Percentiles rank a stretch among this genome's conserved stretches.
phyloP scores from a whole-genome alignment of 2,113 vertebrate genomes.

The Cacatua alba region DNA sequence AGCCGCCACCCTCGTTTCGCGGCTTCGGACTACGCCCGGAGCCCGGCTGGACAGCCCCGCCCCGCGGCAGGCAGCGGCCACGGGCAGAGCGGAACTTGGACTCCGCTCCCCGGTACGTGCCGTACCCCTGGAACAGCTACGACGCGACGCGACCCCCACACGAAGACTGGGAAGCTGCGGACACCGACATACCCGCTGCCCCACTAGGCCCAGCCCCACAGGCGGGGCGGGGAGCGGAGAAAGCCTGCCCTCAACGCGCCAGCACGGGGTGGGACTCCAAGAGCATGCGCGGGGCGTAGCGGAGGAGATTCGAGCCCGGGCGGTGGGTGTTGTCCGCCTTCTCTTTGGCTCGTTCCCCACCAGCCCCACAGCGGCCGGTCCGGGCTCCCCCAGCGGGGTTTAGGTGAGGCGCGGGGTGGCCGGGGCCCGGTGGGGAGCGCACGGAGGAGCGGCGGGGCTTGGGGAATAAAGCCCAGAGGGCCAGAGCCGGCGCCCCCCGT shows the following conservation, averaged over 20 bases:
- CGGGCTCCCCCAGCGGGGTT: too few species aligned
- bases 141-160: background rate
- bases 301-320: background rate
- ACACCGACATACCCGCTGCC: too few species aligned
- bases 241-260: fast-evolving
- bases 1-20: too few species aligned
- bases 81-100: too few species aligned
- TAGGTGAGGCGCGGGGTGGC: too few species aligned
- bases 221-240: too few species aligned
- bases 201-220: too few species aligned
- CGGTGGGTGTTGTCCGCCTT: background rate
- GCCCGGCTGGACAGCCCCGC: too few species aligned
- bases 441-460: background rate
- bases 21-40: too few species aligned
- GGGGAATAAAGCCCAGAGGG: background rate
- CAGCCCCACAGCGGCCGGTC: fast-evolving
- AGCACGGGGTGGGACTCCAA: fast-evolving
- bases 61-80: background rate
- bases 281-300: background rate
- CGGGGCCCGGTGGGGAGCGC: background rate
- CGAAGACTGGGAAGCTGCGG: background rate
- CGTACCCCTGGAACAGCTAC: background rate
- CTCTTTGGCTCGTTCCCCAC: fast-evolving
- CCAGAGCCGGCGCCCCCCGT: background rate
- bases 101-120: background rate